Evolutionary conservation across 2,888 invertebrate genomes (phyloP), one percentile per base, ranked within the genome.

Genomic region (Sacculina carcini): DNA sequence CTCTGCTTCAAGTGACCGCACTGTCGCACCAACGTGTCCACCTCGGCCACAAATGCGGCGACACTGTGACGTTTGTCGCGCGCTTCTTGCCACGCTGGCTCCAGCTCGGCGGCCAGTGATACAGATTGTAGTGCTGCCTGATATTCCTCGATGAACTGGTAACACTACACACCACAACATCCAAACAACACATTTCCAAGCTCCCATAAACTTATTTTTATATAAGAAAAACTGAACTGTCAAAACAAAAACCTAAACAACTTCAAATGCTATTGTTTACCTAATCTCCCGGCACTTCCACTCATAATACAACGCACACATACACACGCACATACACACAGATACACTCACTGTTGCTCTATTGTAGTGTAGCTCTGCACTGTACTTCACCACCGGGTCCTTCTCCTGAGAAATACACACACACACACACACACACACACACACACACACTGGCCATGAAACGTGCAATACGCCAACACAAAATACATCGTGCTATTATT

Each of bases 341-440:
- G 42, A 53, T 38, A 55, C 58, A 72, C 77, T 74, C 68, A 85
- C 84, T 61, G 79, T 73, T 53, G 78, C 82, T 68, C 79, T 78
- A 65, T 86, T 86, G 62, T 78, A 84, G 66, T 80, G 79, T 44
- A 86, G 69, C 66, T 85, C 83, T 1, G 83, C 76, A 58, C 78
- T 78, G 54, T 74, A 76, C 61, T 69, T 73, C 1, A 81, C 77
- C 2, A 77, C 68, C 1, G 75, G 68, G 62, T 84, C 76, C 62
- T 74, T 74, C 62, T 77, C 77, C 76, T 77, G 62, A 26, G 64
- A 63, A 53, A 55, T 56, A 56, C 54, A 21, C n/a, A n/a, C n/a
- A 19, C 39, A 21, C 9, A 32, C 6, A n/a, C 21, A 6, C 38
- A 29, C 51, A 28, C 40, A 42, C 21, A 12, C 2, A 12, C 39